Evolutionary conservation across 2,888 invertebrate species (phyloP), one percentile per base, ranked within the genome.

Genomic region (Mechanitis mazaeus): DNA sequence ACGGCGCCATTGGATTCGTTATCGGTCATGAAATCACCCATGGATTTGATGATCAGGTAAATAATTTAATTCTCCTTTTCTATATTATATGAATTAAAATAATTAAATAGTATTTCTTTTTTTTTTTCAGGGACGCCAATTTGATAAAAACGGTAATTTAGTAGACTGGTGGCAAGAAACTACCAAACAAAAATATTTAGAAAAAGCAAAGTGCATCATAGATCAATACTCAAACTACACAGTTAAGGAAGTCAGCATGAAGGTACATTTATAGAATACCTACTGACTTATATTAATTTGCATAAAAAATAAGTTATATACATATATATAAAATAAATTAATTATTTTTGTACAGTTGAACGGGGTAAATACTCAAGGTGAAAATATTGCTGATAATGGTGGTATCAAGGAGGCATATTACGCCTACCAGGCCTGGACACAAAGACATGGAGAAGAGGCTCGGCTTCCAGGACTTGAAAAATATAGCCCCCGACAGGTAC

Each of bases 371-470:
- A 97, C 97, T 0, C 96, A 97, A 85, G 97, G 97, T 12, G 98
- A 98, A 81, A 98, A 98, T 80, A 98, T 98, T 62, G 98, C 98
- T 0, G 98, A 98, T 80, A 98, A 97, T 78, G 97, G 97, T 2
- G 98, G 97, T 1, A 93, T 97, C 68, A 97, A 97, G 79, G 95
- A 96, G 79, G 95, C 97, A 0, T 98, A 97, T 81, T 90, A 93
- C 66, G 97, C 96, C 0, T 97, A 97, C 81, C 91, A 93, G 55
- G 92, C 92, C 9, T 96, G 95, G 95, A 92, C 91, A 0, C 83
- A 91, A 31, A 88, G 93, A 7, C 92, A 95, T 75, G 92, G 93
- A 0, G 84, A 85, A 0, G 96, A 96, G 73, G 82, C 87, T 0
- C 87, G 91, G 56, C 85, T 96, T 45, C 96, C 96, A 0, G 96